Base-by-base conservation (phyloP, 2,797 vertebrate genomes). In the Sphaeramia orbicularis region DNA sequence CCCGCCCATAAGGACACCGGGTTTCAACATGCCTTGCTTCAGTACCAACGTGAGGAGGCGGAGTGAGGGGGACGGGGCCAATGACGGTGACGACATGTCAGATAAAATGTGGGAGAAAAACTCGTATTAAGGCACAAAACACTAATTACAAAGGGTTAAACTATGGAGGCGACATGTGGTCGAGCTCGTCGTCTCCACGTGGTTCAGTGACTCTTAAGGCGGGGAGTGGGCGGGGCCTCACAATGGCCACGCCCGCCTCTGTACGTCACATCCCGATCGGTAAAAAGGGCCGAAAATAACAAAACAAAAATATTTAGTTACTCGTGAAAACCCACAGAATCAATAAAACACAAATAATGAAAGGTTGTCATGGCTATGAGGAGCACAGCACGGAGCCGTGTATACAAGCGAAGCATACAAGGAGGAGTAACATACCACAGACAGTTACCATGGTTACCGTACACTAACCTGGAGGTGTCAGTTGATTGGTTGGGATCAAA, bases 401-500 rank as follows among this genome's bases (percentile, higher is more conserved):
- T 88, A 80, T 37, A 87, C 57, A 89, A 91, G 89, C 89, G 91
- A 24, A 93, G 86, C 89, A 68, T 85, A 88, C 84, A 78, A 75
- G 74, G 65, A 78, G 67, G 18, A 85, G 76, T 68, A 86, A 70
- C 42, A 78, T 70, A 86, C 81, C 89, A 91, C 80, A 91, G 86
- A 86, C 65, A 15, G 0, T 76, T 57, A 68, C 74, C 76, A 71
- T 89, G 86, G 85, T 88, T 82, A 89, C 73, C 68, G 71, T 83
- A 74, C 52, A 83, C 76, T 73, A 21, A 90, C 52, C 81, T 79
- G 87, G 80, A 91, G 19, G 72, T 76, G 80, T 69, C 65, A 42
- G 86, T 76, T 84, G 91, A 90, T 24, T 49, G 71, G 63, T 68
- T 83, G 45, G 71, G 87, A 62, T 70, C 70, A 74, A 82, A 86